phyloP scores from a whole-genome alignment of 2,113 vertebrate genomes.

The Hipposideros armiger region DNA sequence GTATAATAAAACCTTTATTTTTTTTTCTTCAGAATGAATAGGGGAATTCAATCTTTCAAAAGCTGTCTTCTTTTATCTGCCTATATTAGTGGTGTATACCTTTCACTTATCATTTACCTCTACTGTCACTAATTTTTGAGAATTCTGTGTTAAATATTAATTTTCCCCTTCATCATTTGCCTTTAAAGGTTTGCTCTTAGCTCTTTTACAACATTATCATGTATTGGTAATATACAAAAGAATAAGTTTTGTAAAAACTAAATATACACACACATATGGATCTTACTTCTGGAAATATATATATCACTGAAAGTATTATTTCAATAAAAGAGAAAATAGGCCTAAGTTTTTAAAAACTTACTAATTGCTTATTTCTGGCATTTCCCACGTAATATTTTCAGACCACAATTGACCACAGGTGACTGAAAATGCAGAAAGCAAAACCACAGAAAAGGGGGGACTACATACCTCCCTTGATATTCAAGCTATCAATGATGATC shows the following conservation, averaged over 20 bases:
- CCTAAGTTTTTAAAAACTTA: neutral
- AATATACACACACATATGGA: neutral
- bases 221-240: neutral
- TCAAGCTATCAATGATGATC: neutral
- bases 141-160: constrained; percentile 10
- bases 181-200: constrained; percentile 4
- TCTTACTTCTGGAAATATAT: constrained; percentile 4
- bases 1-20: constrained; percentile 41
- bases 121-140: constrained; percentile 21
- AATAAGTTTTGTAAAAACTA: neutral
- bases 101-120: constrained; percentile 50
- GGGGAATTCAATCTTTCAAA: neutral
- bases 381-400: no score
- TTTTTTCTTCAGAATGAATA: constrained; percentile 5
- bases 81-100: neutral
- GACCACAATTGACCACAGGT: no score
- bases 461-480: neutral
- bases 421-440: no score
- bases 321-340: neutral
- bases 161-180: neutral
- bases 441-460: neutral
- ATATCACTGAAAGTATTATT: constrained; percentile 22
- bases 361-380: no score
- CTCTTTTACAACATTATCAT: neutral
- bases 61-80: neutral